Evolutionary conservation across 2,888 invertebrate species (phyloP).

Genomic region (Lycophotia porphyrea): DNA sequence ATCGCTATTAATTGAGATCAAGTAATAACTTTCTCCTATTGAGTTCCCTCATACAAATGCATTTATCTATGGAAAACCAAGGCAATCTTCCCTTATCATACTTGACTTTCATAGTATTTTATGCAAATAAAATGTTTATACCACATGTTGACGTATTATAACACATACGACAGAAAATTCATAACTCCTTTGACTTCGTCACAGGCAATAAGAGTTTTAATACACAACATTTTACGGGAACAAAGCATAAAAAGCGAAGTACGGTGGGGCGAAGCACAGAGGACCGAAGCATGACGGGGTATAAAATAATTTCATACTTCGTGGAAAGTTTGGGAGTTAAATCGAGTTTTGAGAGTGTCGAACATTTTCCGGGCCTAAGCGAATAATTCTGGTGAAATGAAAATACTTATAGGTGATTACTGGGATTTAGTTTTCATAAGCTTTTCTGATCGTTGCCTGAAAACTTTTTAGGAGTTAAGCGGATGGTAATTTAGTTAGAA

Average conservation of each 20-base stretch:
- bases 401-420: slow-evolving; percentile 43
- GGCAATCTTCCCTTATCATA: neutral
- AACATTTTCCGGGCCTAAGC: slow-evolving; percentile 10
- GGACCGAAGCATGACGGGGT: slow-evolving; percentile 4
- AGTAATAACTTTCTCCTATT: neutral
- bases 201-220: slow-evolving; percentile 22
- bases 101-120: neutral
- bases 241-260: slow-evolving; percentile 4
- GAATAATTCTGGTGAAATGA: slow-evolving; percentile 38
- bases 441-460: neutral
- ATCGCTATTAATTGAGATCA: neutral
- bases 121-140: neutral
- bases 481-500: slow-evolving; percentile 2
- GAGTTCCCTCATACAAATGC: neutral
- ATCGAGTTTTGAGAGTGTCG: slow-evolving; percentile 46
- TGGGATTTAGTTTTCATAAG: slow-evolving; percentile 28
- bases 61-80: neutral
- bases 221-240: slow-evolving; percentile 24
- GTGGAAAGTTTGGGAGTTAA: slow-evolving; percentile 34
- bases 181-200: slow-evolving; percentile 18
- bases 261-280: neutral
- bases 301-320: slow-evolving; percentile 51
- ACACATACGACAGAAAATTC: slow-evolving; percentile 10
- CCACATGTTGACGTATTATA: neutral
- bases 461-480: neutral